phyloP scores from a whole-genome alignment of 2,888 invertebrate species.

The Andrena haemorrhoa region DNA sequence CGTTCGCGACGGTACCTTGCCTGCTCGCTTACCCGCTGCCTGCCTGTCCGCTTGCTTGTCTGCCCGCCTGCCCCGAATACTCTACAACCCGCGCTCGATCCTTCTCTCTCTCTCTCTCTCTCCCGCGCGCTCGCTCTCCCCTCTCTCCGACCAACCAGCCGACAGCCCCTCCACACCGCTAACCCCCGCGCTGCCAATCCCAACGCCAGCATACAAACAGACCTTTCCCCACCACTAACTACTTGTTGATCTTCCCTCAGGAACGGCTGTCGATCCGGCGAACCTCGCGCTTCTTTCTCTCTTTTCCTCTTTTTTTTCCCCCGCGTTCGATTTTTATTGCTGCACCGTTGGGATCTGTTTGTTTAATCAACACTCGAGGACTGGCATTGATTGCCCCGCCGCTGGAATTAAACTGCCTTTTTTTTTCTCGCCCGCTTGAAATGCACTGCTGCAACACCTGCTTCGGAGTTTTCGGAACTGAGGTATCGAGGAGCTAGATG shows the following conservation, averaged over 20 bases:
- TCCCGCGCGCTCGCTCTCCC: not conserved
- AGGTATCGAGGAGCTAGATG: not conserved
- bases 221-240: conserved; percentile 64
- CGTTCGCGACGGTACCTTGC: conserved; percentile 66
- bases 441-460: too few species aligned
- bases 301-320: too few species aligned
- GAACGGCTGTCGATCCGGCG: conserved; percentile 46
- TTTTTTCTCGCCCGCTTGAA: not conserved
- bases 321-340: not conserved
- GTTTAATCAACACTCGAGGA: not conserved
- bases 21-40: conserved; percentile 45
- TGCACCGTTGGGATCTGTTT: not conserved
- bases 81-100: conserved; percentile 25
- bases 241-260: conserved; percentile 78
- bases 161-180: conserved; percentile 14
- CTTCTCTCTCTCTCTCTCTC: conserved; percentile 38
- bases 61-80: conserved; percentile 46
- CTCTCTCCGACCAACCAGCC: not conserved
- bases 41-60: conserved; percentile 44
- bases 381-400: too few species aligned
- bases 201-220: conserved; percentile 68
- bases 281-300: conserved; percentile 17
- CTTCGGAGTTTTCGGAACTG: too few species aligned
- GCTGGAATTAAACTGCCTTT: not conserved
- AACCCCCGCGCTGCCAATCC: conserved; percentile 50